phyloP scores from a whole-genome alignment of 1,140 invertebrate genomes.

The Leptinotarsa lineolata region DNA sequence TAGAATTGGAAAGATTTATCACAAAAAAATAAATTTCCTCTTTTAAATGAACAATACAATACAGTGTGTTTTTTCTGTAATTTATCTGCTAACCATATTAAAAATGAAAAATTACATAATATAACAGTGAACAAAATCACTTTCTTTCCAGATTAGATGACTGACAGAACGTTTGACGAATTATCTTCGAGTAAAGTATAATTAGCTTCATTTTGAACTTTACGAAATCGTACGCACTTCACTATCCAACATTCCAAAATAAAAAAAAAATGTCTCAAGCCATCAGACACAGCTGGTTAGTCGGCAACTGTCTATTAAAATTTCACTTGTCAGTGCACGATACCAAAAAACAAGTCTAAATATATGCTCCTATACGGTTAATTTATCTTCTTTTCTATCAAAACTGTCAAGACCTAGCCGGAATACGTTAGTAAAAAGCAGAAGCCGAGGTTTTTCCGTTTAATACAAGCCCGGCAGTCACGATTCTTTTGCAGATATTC shows the following conservation, averaged over 20 bases:
- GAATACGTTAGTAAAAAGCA: not conserved
- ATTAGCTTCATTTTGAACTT: not conserved
- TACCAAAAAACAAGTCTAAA: conserved; percentile 20
- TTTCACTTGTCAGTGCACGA: conserved; percentile 14
- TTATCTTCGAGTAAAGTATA: no score
- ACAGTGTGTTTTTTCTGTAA: no score
- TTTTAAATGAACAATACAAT: no score
- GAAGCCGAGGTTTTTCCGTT: not conserved
- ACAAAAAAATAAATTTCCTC: no score
- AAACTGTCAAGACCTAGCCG: not conserved
- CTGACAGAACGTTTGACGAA: no score
- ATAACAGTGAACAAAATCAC: no score
- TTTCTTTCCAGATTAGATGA: no score
- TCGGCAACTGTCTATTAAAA: conserved; percentile 15
- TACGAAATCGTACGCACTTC: not conserved
- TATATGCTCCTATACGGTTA: conserved; percentile 7
- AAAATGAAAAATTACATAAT: no score
- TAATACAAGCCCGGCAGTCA: conserved; percentile 1
- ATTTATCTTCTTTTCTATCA: conserved; percentile 22
- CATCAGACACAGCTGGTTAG: conserved; percentile 15
- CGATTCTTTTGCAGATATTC: conserved; percentile 19
- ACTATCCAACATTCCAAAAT: not conserved
- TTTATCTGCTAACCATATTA: no score
- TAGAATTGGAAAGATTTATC: no score
- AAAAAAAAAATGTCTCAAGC: not conserved